Evolutionary conservation across 2,113 vertebrate species (phyloP), one percentile per base, ranked within the genome.

Genomic region (Melanostigma gelatinosum): DNA sequence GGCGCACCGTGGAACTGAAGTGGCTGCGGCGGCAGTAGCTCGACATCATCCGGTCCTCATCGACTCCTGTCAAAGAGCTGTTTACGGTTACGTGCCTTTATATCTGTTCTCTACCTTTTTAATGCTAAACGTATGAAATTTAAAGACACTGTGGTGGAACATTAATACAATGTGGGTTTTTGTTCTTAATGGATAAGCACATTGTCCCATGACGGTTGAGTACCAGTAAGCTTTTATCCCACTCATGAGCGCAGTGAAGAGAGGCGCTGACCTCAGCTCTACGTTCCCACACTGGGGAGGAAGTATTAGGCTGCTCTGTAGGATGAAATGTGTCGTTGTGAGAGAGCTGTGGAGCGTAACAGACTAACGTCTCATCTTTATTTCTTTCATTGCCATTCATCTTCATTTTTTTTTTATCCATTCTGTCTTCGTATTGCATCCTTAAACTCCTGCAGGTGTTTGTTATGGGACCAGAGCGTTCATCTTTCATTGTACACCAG

Each of bases 51-150:
- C 50, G 58, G 79, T 72, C 64, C 66, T 48, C 4, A 13, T 63
- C 72, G 84, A 70, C 86, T 72, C 94, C 95, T 93, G 95, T 97
- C 94, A 95, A 81, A 89, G 94, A 96, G 95, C 96, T 95, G 95
- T 96, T 96, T 95, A 96, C 95, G 96, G 97, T 98, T 96, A 97
- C 93, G 98, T 99, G 98, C 97, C 98, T 99, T 99, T 94, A 96
- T 96, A 96, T 96, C 93, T 96, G 96, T 97, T 96, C 57, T 95
- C 94, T 93, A 90, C 79, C 85, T 92, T 90, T 48, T 87, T 78
- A 90, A 85, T 80, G 85, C 79, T 82, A 8, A 77, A 72, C 72
- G 69, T 40, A 29, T 74, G 44, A 81, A 36, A 75, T 54, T 36
- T 8, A 48, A 57, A 83, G 62, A 64, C 72, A 44, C 65, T 55